Evolutionary conservation across 2,888 invertebrate genomes (phyloP).

Genomic region (Diaprepes abbreviatus): DNA sequence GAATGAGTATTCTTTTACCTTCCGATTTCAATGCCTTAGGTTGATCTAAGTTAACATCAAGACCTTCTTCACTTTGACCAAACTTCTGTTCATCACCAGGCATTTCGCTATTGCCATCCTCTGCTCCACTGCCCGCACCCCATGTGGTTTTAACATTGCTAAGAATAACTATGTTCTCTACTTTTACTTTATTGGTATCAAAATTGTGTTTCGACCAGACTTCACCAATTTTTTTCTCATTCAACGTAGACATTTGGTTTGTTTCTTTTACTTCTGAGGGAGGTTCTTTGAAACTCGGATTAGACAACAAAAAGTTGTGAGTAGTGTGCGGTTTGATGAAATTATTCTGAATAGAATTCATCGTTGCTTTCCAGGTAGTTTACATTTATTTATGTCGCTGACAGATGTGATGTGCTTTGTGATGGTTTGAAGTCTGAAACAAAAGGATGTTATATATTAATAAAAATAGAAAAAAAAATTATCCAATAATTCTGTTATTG

Average conservation of each 20-base stretch:
- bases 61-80: conserved; percentile 3
- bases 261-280: conserved; percentile 37
- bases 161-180: conserved; percentile 48
- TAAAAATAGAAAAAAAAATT: too few species aligned
- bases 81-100: conserved; percentile 33
- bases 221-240: conserved; percentile 56
- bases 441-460: neutral
- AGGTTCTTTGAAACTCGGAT: conserved; percentile 46
- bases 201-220: conserved; percentile 63
- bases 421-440: conserved; percentile 8
- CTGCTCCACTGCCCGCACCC: conserved; percentile 51
- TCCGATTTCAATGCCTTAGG: conserved; percentile 5
- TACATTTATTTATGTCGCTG: neutral
- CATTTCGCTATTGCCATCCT: conserved; percentile 25
- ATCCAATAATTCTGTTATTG: too few species aligned
- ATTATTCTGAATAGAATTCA: conserved; percentile 54
- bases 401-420: conserved; percentile 2
- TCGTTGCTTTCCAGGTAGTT: conserved; percentile 3
- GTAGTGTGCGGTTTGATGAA: conserved; percentile 55
- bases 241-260: conserved; percentile 26
- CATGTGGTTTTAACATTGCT: conserved; percentile 55
- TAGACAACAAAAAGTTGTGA: conserved; percentile 50
- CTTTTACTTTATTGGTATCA: conserved; percentile 56
- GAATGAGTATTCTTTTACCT: too few species aligned
- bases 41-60: neutral